Conservation (phyloP, 2,888 invertebrate species). For the Tanaodytes sp. region DNA sequence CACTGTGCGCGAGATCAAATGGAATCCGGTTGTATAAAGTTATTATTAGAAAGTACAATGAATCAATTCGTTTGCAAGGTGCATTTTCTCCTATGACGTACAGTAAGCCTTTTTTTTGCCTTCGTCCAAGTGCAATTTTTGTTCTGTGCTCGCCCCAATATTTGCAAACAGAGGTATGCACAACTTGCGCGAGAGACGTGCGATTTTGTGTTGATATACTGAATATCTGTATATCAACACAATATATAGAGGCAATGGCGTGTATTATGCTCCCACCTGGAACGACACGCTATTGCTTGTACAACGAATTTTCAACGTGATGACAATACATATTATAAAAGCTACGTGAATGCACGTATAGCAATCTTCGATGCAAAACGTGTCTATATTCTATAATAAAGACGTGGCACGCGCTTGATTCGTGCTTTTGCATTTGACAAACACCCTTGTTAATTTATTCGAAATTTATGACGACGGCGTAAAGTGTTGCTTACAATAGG, state of each 20-base stretch:
- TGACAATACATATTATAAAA: constrained; percentile 36
- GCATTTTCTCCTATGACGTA: constrained; percentile 1
- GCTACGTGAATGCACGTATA: constrained; percentile 32
- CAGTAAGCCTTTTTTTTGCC: constrained; percentile 15
- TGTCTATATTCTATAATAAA: constrained; percentile 36
- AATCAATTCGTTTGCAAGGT: neutral
- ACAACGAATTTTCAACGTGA: constrained; percentile 34
- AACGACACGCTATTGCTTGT: constrained; percentile 37
- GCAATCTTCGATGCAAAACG: constrained; percentile 33
- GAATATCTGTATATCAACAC: constrained; percentile 17
- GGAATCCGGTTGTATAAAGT: neutral
- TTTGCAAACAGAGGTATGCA: neutral
- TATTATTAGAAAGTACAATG: constrained; percentile 3
- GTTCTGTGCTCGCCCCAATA: constrained; percentile 1
- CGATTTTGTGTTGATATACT: constrained; percentile 12
- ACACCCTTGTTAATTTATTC: constrained; percentile 12
- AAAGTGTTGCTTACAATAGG: too few relatives aligned
- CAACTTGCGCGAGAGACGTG: constrained; percentile 3
- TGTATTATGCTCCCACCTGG: constrained; percentile 28
- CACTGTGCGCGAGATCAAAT: too few relatives aligned
- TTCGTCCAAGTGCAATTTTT: neutral
- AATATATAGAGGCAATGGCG: constrained; percentile 28
- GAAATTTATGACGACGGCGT: neutral
- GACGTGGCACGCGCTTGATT: constrained; percentile 13
- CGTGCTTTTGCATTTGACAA: constrained; percentile 10